A percentile compares a stretch with the other conserved stretches of the same genome.
Evolutionary conservation across 2,797 vertebrate genomes (phyloP).

Genomic region (Phalanger gymnotis): DNA sequence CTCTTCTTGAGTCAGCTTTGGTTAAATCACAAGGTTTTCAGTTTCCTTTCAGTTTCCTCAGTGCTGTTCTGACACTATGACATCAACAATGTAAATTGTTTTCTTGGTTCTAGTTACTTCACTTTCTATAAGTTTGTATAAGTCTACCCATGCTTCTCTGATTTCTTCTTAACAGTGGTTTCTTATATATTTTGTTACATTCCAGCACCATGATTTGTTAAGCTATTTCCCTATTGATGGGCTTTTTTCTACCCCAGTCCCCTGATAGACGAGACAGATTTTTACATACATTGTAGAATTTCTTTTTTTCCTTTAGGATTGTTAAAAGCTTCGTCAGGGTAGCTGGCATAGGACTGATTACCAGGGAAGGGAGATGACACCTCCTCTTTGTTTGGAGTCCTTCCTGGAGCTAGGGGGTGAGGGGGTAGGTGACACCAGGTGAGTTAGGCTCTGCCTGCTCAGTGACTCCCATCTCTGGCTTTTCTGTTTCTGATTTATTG

Average conservation of each 20-base stretch:
- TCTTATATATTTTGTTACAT: not conserved
- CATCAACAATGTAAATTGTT: not conserved
- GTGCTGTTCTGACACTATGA: not conserved
- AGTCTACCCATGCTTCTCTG: not conserved
- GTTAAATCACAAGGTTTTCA: not conserved
- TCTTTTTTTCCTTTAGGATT: not conserved
- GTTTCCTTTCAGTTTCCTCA: not conserved
- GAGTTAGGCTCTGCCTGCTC: not conserved
- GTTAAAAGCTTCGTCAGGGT: not conserved
- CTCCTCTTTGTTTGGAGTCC: not conserved
- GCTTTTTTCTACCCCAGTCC: not conserved
- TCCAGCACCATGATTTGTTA: not conserved
- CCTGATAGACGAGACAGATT: not conserved
- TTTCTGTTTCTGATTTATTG: conserved; percentile 44
- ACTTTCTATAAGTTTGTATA: not conserved
- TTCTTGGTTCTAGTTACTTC: not conserved
- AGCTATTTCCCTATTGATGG: too few relatives aligned
- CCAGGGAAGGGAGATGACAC: not conserved
- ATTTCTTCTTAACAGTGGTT: not conserved
- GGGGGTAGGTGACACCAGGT: not conserved
- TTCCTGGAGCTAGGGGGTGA: not conserved
- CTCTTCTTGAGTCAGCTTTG: not conserved
- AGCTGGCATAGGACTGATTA: not conserved
- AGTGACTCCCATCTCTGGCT: not conserved
- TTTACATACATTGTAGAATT: not conserved